A percentile compares a stretch with the other conserved stretches of the same genome.
Conservation (phyloP, 2,113 vertebrate genomes). For the Proterorhinus semilunaris region DNA sequence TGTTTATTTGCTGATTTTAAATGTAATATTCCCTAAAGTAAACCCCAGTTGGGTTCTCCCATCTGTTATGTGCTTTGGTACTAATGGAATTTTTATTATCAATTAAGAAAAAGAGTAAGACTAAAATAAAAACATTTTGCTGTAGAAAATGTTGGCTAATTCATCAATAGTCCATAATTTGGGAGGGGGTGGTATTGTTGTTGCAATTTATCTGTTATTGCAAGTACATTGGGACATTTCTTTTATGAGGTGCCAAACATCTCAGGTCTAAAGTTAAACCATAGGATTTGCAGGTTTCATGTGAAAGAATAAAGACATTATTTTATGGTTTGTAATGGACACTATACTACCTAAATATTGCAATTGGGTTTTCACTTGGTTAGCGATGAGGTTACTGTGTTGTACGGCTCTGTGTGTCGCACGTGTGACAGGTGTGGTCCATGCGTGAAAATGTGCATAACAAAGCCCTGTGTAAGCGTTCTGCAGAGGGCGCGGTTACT, state of each 20-base stretch:
- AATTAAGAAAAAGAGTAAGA: neutral
- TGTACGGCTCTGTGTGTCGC: neutral
- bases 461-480: neutral
- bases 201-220: too few species aligned
- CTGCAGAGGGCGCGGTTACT: neutral
- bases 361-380: too few species aligned
- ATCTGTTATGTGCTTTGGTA: neutral
- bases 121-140: neutral
- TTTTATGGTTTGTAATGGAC: too few species aligned
- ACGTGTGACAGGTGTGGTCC: neutral
- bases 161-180: too few species aligned
- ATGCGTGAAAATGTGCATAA: neutral
- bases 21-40: constrained; percentile 8
- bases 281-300: neutral
- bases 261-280: neutral
- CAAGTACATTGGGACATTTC: too few species aligned
- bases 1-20: constrained; percentile 22
- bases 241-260: too few species aligned
- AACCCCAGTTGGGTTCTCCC: neutral
- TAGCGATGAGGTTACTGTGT: too few species aligned
- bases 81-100: neutral
- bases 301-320: too few species aligned
- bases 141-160: neutral
- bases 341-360: too few species aligned
- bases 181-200: too few species aligned